phyloP scores from a whole-genome alignment of 2,113 vertebrate species.

The Geococcyx californianus region DNA sequence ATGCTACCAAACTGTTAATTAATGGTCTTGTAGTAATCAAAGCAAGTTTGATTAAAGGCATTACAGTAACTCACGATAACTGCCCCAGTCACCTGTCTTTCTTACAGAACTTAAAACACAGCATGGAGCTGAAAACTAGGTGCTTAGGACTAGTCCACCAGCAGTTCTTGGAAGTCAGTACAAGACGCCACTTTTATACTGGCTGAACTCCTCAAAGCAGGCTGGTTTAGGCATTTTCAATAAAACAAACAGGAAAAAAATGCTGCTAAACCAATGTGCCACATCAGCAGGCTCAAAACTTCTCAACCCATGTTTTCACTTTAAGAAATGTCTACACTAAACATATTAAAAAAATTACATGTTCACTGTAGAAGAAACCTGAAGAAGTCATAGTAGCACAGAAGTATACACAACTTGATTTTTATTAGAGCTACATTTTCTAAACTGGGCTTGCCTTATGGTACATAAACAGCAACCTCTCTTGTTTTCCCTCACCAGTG shows the following conservation, averaged over 20 bases:
- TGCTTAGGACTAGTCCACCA: neutral
- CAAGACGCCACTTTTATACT: fast-evolving
- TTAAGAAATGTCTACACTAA: neutral
- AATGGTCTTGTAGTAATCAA: neutral
- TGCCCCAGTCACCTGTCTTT: neutral
- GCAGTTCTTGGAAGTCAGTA: neutral
- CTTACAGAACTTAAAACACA: neutral
- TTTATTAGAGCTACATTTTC: neutral
- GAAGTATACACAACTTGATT: neutral
- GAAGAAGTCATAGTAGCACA: neutral
- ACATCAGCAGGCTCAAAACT: neutral
- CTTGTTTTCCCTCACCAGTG: neutral
- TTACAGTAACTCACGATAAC: neutral
- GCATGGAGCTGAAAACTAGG: neutral
- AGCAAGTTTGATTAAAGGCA: neutral
- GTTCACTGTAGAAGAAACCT: neutral
- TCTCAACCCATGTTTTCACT: neutral
- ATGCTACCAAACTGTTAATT: neutral
- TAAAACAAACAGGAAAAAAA: neutral
- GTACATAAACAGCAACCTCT: slow-evolving; percentile 5
- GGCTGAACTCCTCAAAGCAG: neutral
- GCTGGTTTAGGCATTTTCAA: neutral
- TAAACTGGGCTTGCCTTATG: neutral
- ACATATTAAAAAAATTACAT: neutral
- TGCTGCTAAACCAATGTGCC: neutral